phyloP scores from a whole-genome alignment of 2,888 invertebrate species.

The Chromoteleia sp. region DNA sequence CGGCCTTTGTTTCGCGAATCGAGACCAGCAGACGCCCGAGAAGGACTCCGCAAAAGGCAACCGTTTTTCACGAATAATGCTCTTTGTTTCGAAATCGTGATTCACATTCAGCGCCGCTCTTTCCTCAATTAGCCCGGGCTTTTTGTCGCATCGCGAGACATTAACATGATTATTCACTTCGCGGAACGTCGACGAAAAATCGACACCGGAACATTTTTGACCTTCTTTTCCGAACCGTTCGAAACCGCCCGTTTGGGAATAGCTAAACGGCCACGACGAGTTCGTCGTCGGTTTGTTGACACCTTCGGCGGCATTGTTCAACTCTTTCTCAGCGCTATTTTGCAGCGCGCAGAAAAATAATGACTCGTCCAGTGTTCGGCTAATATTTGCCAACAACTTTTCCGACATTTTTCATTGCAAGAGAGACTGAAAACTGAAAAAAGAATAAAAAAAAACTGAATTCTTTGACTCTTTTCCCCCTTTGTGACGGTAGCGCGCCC shows the following conservation, averaged over 20 bases:
- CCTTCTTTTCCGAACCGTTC: no score
- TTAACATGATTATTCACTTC: background rate
- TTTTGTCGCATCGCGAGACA: background rate
- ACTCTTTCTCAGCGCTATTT: constrained; percentile 11
- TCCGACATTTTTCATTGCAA: constrained; percentile 72
- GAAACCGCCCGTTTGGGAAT: no score
- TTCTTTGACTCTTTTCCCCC: constrained; percentile 73
- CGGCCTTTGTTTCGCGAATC: constrained; percentile 52
- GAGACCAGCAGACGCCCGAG: constrained; percentile 23
- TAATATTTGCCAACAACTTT: constrained; percentile 83
- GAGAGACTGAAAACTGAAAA: constrained; percentile 26
- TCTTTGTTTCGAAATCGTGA: constrained; percentile 20
- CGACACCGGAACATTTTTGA: no score
- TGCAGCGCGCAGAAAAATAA: constrained; percentile 72
- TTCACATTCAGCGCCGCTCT: background rate
- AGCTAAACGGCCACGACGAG: background rate
- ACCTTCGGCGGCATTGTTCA: constrained; percentile 25
- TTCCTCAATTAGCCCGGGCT: background rate
- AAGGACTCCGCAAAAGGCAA: constrained; percentile 19
- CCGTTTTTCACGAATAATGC: constrained; percentile 18
- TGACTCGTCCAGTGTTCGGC: constrained; percentile 83
- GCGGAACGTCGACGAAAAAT: no score
- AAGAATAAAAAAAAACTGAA: no score
- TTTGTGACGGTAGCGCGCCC: constrained; percentile 41
- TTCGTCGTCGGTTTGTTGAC: constrained; percentile 10